Evolutionary conservation across 2,888 invertebrate genomes (phyloP), one percentile per base, ranked within the genome.

Genomic region (Oegoconia quadripuncta): DNA sequence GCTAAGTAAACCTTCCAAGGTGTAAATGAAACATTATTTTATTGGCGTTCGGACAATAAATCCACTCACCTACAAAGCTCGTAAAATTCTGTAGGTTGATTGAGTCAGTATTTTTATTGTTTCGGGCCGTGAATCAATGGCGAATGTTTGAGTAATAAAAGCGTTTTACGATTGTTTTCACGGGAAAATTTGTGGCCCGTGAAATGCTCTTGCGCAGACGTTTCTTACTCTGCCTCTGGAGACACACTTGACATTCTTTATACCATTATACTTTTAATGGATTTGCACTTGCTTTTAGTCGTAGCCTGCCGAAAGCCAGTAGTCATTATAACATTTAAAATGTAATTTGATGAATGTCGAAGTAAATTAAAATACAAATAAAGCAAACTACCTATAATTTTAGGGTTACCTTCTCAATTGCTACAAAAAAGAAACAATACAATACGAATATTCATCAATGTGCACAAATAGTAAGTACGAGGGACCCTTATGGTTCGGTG

Each of bases 91-190:
- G 75, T 68, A 73, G 77, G 77, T 83, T 84, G 86, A 87, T 87
- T 86, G 86, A 86, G 86, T 79, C 79, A 81, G 86, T 83, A 83
- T 83, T 87, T 87, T 87, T 87, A 87, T 84, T 86, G 80, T 84
- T 81, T 74, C 59, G 74, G 74, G 64, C 72, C 74, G 78, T 77
- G 86, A 86, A 86, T 86, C 86, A 83, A 86, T 86, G 81, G 84
- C 57, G 81, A 82, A 84, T 84, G 86, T 83, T 83, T 69, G 70
- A 74, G 84, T 77, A 79, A 82, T 87, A 87, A 87, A 86, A 82
- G 52, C 65, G 65, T 74, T 83, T 86, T 87, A 87, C 80, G 84
- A 83, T 83, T 84, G 84, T 81, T 83, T 86, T 84, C 84, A 80
- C 83, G 76, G 76, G 64, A 59, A 71, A 83, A 70, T 86, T 84